Evolutionary conservation across 2,797 vertebrate genomes (phyloP), one percentile per base, ranked within the genome.

Genomic region (Clarias laeviceps): DNA sequence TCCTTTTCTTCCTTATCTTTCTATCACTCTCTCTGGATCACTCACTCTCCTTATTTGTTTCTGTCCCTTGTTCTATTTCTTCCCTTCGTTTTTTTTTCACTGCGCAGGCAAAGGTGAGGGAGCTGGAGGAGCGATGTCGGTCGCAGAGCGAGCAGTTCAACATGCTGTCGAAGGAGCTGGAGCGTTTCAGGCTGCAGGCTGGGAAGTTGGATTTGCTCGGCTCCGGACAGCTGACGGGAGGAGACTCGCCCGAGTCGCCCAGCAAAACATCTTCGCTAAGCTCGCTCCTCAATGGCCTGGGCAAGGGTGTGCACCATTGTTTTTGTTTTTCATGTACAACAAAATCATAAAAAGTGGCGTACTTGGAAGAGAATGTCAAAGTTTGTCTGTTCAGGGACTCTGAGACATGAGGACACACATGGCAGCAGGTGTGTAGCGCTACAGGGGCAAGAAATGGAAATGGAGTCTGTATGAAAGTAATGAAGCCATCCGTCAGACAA

Each of bases 41-140:
- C 14, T 86, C 68, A 81, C 32, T 82, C 27, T 68, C 12, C 50
- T 50, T 37, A 32, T 66, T 12, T 57, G 34, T 45, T 72, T 82
- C 45, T 73, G 68, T 85, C 50, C 50, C 32, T 69, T 45, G 70
- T 65, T 80, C 64, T 61, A 22, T 82, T 57, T 81, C 34, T 62
- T 50, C 8, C 73, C 24, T 77, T 11, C 4, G 76, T 78, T 29
- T 85, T 34, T 20, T 45, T 34, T 20, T 45, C 69, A n/a, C 15
- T 7, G 9, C 65, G 22, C 93, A 99, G 98, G 96, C 96, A 92
- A 99, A 98, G 94, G 98, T 99, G n/a, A 96, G 96, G 3, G 98
- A 99, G 94, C 93, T 99, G 92, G 98, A 99, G 94, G 97, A 98
- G 90, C 98, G 98, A 97, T 99, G 98, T 89, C 96, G 97, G 90